Evolutionary conservation across 2,888 invertebrate species (phyloP).

Genomic region (Tanytarsus gracilentus): DNA sequence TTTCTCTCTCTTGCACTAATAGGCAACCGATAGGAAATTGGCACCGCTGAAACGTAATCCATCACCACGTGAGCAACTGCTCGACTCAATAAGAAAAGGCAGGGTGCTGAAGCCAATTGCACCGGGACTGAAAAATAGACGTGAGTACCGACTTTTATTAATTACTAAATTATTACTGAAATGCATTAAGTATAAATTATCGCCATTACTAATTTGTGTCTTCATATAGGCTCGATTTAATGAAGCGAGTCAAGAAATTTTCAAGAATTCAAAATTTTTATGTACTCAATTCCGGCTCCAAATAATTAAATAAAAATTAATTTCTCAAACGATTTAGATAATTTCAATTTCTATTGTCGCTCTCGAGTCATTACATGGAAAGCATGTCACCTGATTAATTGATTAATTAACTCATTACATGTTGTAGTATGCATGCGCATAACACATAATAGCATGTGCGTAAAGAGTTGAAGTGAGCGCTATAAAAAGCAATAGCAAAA

Average conservation of each 20-base stretch:
- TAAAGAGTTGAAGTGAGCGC: too few relatives aligned
- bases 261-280: too few relatives aligned
- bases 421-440: neutral
- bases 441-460: too few relatives aligned
- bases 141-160: slow-evolving; percentile 42
- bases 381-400: slow-evolving; percentile 7
- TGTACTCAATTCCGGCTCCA: too few relatives aligned
- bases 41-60: slow-evolving; percentile 63
- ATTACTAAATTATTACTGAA: slow-evolving; percentile 44
- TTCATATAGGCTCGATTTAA: too few relatives aligned
- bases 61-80: slow-evolving; percentile 74
- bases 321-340: too few relatives aligned
- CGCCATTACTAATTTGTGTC: too few relatives aligned
- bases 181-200: too few relatives aligned
- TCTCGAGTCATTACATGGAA: slow-evolving; percentile 35
- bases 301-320: too few relatives aligned
- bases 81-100: slow-evolving; percentile 76
- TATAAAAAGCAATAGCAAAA: too few relatives aligned
- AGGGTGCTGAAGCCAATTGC: slow-evolving; percentile 55
- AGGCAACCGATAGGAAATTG: slow-evolving; percentile 78
- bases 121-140: slow-evolving; percentile 45
- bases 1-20: slow-evolving; percentile 29
- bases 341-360: too few relatives aligned
- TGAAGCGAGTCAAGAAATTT: too few relatives aligned
- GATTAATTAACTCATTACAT: slow-evolving; percentile 5